These are phyloP conservation scores for Heliocidaris erythrogramma DNA, from an alignment of 35 echinoderm and acorn worm genomes.

Conservation along the genomic window DNA sequence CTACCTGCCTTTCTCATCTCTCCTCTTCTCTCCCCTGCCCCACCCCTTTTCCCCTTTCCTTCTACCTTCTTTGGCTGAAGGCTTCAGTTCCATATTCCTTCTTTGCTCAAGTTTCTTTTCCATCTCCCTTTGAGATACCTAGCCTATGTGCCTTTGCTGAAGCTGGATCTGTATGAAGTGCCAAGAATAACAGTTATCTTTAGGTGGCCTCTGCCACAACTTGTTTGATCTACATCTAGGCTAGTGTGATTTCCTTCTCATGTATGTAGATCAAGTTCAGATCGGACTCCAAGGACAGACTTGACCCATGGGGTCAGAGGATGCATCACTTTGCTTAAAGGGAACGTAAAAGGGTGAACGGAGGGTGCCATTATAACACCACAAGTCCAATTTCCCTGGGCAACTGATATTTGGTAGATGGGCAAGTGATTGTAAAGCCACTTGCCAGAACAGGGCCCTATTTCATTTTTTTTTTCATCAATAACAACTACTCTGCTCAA, in stretches of 20 bases:
- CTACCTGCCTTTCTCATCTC: background rate
- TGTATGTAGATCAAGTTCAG: background rate
- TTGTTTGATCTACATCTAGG: background rate
- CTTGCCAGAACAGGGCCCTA: too few relatives aligned
- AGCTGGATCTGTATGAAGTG: background rate
- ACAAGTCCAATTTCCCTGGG: too few relatives aligned
- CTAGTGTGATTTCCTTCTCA: background rate
- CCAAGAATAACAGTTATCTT: background rate
- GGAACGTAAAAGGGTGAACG: background rate
- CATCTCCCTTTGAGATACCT: background rate
- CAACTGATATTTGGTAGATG: too few relatives aligned
- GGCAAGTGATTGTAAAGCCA: too few relatives aligned
- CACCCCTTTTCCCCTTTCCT: background rate
- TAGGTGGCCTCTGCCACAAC: background rate
- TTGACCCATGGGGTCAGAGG: background rate
- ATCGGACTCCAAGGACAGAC: background rate
- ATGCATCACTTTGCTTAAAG: background rate
- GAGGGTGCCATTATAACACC: too few relatives aligned
- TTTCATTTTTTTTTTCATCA: too few relatives aligned
- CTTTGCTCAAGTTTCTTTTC: background rate
- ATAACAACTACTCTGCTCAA: too few relatives aligned
- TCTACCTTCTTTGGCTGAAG: background rate
- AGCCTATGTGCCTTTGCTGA: background rate
- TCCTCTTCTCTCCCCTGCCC: background rate
- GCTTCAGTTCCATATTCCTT: background rate